A percentile compares a stretch with the other conserved stretches of the same genome.
Evolutionary conservation across 2,113 vertebrate species (phyloP).

Genomic region (Mustelus asterias): DNA sequence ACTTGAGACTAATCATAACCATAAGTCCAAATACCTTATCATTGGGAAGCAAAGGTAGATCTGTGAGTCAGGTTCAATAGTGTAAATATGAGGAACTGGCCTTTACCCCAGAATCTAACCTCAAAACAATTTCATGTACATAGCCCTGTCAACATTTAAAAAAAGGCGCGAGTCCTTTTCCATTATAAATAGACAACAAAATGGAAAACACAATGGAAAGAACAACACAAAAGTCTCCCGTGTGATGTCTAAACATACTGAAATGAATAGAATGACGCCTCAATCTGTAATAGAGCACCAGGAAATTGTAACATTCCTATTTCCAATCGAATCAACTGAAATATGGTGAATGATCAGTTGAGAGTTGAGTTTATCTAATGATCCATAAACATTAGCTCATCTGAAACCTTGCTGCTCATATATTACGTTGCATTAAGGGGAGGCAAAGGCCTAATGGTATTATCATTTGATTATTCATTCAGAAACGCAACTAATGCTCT

Average conservation of each 20-base stretch:
- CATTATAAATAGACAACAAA: not conserved
- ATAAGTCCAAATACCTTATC: not conserved
- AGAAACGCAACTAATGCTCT: too few species aligned
- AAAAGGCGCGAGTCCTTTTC: not conserved
- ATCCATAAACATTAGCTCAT: not conserved
- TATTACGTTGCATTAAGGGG: not conserved
- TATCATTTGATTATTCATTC: too few species aligned
- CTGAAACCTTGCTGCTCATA: not conserved
- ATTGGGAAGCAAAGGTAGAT: not conserved
- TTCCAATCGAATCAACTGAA: constrained; percentile 40
- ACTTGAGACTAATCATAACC: not conserved
- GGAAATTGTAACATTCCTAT: constrained; percentile 40
- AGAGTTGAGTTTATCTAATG: not conserved
- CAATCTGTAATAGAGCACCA: constrained; percentile 42
- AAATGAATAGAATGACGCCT: constrained; percentile 35
- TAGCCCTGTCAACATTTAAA: not conserved
- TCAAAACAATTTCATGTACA: not conserved
- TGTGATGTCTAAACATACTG: constrained; percentile 39
- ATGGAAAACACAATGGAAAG: not conserved
- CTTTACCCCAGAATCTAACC: not conserved
- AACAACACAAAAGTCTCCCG: constrained; percentile 37
- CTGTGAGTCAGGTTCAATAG: not conserved
- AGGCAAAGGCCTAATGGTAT: too few species aligned
- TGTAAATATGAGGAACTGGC: not conserved
- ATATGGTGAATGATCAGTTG: constrained; percentile 38